phyloP scores from a whole-genome alignment of 2,113 vertebrate genomes.

The Menura novaehollandiae region DNA sequence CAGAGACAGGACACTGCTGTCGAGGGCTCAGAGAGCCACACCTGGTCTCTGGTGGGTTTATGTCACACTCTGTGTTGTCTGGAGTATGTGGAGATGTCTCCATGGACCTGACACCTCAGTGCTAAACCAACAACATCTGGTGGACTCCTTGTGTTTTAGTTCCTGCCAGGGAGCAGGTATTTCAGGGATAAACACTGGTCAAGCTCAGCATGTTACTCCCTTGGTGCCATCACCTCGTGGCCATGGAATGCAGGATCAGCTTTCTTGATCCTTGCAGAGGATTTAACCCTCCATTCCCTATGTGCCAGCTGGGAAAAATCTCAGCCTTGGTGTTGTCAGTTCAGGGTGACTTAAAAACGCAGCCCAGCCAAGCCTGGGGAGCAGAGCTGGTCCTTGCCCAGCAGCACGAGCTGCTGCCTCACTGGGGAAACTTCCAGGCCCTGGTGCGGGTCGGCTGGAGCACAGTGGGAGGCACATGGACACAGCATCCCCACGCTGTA shows the following conservation, averaged over 20 bases:
- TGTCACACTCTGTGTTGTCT: background rate
- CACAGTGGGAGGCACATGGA: fast-evolving
- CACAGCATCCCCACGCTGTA: fast-evolving
- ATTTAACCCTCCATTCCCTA: background rate
- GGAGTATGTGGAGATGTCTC: background rate
- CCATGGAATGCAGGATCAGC: fast-evolving
- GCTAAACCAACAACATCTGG: background rate
- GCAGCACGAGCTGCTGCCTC: background rate
- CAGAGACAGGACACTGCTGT: background rate
- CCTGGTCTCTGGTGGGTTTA: background rate
- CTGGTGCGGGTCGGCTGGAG: fast-evolving
- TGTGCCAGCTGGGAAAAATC: background rate
- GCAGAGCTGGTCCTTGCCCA: background rate
- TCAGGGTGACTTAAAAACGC: background rate
- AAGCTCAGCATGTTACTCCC: background rate
- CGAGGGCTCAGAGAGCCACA: background rate
- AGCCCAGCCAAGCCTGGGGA: background rate
- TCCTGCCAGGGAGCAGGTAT: background rate
- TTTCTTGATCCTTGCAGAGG: background rate
- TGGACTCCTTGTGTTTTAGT: background rate
- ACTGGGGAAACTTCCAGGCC: background rate
- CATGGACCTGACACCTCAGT: background rate
- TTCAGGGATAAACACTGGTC: background rate
- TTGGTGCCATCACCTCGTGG: fast-evolving
- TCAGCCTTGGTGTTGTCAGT: background rate